Evolutionary conservation across 2,113 vertebrate genomes (phyloP), one percentile per base, ranked within the genome.

Genomic region (Aepyceros melampus): DNA sequence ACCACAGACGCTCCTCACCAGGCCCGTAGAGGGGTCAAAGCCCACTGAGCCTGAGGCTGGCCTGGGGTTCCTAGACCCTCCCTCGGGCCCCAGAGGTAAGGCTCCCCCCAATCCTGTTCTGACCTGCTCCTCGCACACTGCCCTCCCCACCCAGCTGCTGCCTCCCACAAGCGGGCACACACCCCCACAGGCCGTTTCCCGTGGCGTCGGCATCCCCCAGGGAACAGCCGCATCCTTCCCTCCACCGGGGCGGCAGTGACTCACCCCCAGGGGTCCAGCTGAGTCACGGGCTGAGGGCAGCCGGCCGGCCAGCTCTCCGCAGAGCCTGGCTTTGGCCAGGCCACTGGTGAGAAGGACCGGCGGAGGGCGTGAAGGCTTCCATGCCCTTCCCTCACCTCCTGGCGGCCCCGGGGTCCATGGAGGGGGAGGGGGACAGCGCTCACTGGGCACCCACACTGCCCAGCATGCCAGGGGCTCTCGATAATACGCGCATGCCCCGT

Each of bases 221-320:
- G 92, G 92, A 95, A 95, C 92, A 97, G 90, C 95, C 60, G 94
- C 86, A 64, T 12, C 71, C 79, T 98, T 98, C 83, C 95, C 97
- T 97, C 96, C 60, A 62, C 96, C 97, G 87, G 96, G 33, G 11
- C 1, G 11, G 95, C 87, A 86, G 97, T 98, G 98, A 99, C 98
- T 98, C 98, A 98, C 97, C 96, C 97, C 93, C 97, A 97, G 62
- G 19, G 53, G 90, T 97, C 92, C 79, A 3, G 76, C 97, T 98
- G 98, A 99, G 98, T 99, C 98, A 98, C 40, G 2, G 2, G 85
- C 89, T 76, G 88, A 4, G 79, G 91, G 96, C 16, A 51, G 85
- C 89, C 51, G 7, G 62, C 55, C 0, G 29, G 89, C 53, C 96
- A n/a, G 97, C 79, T 91, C 94, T 36, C 98, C 17, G 40, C 27